A percentile compares a stretch with the other conserved stretches of the same genome.
Evolutionary conservation across 2,888 invertebrate species (phyloP).

Genomic region (Latrodectus hesperus): DNA sequence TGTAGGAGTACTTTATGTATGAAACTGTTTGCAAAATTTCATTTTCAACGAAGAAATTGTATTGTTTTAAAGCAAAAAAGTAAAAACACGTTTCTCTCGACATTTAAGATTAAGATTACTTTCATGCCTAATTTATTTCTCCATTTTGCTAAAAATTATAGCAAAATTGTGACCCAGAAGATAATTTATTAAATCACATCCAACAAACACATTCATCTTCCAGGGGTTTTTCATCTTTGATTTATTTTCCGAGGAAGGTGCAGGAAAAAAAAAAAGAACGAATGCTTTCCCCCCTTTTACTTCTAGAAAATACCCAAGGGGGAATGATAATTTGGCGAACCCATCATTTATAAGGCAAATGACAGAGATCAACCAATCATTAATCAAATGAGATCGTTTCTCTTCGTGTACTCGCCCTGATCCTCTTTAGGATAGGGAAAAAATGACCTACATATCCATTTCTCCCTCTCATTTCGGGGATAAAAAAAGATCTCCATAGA

Average conservation of each 20-base stretch:
- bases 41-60: too few relatives aligned
- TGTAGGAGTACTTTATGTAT: too few relatives aligned
- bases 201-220: background rate
- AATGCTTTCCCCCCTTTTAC: background rate
- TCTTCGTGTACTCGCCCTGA: conserved; percentile 15
- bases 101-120: background rate
- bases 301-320: conserved; percentile 4
- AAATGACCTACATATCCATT: conserved; percentile 52
- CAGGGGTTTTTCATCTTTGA: background rate
- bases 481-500: conserved; percentile 1
- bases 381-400: conserved; percentile 48
- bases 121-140: background rate
- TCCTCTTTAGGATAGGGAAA: conserved; percentile 19
- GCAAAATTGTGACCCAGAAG: background rate
- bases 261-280: background rate
- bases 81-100: background rate
- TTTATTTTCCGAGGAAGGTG: background rate
- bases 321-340: conserved; percentile 29
- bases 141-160: background rate
- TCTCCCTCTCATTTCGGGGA: background rate
- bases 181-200: conserved; percentile 5
- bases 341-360: conserved; percentile 53
- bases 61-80: too few relatives aligned
- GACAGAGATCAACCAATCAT: conserved; percentile 53
- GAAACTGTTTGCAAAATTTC: too few relatives aligned